Conservation (phyloP, 2,888 invertebrate species). For the Metellina segmentata region DNA sequence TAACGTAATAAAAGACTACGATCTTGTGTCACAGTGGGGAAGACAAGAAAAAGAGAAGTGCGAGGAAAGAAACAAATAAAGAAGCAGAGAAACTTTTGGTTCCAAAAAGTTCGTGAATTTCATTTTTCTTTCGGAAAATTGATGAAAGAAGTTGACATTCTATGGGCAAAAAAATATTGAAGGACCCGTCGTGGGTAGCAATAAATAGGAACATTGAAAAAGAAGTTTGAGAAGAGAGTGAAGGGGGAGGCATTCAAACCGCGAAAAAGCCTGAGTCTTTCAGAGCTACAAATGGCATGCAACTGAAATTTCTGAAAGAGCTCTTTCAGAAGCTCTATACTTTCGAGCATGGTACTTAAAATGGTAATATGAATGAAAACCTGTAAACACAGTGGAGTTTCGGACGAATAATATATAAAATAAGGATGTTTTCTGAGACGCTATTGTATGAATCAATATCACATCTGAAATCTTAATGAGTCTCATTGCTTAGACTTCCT, state of each 20-base stretch:
- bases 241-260: not conserved
- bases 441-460: no score
- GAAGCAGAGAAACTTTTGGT: not conserved
- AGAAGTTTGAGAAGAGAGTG: not conserved
- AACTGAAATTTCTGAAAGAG: slow-evolving; percentile 4
- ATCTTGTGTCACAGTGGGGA: slow-evolving; percentile 10
- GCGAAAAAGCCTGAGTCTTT: not conserved
- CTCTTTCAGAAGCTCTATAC: not conserved
- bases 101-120: slow-evolving; percentile 13
- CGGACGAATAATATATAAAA: no score
- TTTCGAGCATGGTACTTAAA: not conserved
- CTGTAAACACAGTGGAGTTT: not conserved
- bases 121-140: slow-evolving; percentile 35
- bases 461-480: no score
- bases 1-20: slow-evolving; percentile 26
- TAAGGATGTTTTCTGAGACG: no score
- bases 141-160: slow-evolving; percentile 41
- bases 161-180: slow-evolving; percentile 17
- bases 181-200: slow-evolving; percentile 8
- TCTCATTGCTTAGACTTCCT: no score
- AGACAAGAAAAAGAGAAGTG: not conserved
- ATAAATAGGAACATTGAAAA: slow-evolving; percentile 27
- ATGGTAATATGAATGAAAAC: not conserved
- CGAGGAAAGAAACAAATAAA: not conserved
- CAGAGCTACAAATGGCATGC: not conserved